phyloP scores from a whole-genome alignment of 2,888 invertebrate genomes.

The Bombyx huttoni region DNA sequence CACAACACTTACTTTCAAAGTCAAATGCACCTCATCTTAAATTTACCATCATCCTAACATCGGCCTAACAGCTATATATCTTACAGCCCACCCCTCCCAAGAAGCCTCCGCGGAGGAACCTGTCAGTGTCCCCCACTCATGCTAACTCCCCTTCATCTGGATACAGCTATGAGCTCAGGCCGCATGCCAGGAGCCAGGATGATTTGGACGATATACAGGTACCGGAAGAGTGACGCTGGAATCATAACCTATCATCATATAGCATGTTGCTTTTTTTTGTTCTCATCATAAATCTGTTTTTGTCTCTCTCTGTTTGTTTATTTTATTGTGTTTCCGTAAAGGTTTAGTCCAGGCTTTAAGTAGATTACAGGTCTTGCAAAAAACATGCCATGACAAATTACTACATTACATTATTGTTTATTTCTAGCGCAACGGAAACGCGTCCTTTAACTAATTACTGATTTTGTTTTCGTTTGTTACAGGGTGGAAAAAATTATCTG shows the following conservation, averaged over 20 bases:
- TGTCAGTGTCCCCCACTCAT: slow-evolving; percentile 90
- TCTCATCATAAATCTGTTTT: background rate
- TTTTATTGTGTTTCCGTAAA: background rate
- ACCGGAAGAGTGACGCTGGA: slow-evolving; percentile 3
- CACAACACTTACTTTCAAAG: background rate
- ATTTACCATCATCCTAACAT: background rate
- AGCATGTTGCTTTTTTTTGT: background rate
- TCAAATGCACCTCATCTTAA: background rate
- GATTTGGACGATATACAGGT: slow-evolving; percentile 78
- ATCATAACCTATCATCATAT: background rate
- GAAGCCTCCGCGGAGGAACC: slow-evolving; percentile 89
- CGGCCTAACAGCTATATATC: slow-evolving; percentile 5
- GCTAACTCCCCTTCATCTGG: slow-evolving; percentile 69
- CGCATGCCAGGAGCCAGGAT: slow-evolving; percentile 78
- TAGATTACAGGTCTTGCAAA: background rate
- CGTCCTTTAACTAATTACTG: background rate
- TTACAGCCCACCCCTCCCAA: slow-evolving; percentile 87
- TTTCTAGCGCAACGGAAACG: no score
- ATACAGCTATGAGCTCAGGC: slow-evolving; percentile 75
- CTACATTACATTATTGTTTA: background rate
- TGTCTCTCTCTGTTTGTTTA: no score
- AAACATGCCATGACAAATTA: background rate
- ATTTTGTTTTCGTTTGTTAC: slow-evolving; percentile 32
- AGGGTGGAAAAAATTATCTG: slow-evolving; percentile 71
- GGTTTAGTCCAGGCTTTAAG: background rate